These are phyloP conservation scores for Triplophysa yarkandensis DNA, from an alignment of 2,797 vertebrate species.

Conservation along the genomic window DNA sequence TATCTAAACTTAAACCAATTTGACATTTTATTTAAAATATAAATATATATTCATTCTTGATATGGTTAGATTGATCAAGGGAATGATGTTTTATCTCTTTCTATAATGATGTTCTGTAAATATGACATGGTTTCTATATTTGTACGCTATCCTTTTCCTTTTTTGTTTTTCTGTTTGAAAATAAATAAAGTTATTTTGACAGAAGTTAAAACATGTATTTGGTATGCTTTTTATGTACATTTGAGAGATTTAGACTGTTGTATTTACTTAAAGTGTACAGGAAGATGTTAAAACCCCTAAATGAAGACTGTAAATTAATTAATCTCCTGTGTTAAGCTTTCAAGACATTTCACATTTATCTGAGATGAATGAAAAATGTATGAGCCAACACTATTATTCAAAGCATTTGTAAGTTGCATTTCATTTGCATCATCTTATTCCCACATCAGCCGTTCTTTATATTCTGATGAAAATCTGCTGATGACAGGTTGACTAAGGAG, in stretches of 20 bases:
- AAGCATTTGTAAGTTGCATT: constrained; percentile 1
- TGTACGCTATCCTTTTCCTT: not conserved
- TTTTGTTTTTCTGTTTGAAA: constrained; percentile 9
- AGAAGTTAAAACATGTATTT: not conserved
- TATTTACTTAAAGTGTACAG: not conserved
- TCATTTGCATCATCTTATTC: constrained; percentile 27
- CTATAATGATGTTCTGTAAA: not conserved
- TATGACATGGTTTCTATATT: not conserved
- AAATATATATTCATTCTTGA: too few species aligned
- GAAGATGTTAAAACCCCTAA: not conserved
- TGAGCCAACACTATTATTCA: not conserved
- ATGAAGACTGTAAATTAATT: not conserved
- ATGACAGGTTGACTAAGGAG: constrained; percentile 3
- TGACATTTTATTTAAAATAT: too few species aligned
- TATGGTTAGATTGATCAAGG: too few species aligned
- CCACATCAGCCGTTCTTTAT: constrained; percentile 7
- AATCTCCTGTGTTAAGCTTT: not conserved
- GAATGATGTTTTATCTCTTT: not conserved
- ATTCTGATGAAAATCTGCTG: constrained; percentile 21
- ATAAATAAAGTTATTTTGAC: constrained; percentile 10
- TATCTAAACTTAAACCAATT: too few species aligned
- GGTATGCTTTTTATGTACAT: too few species aligned
- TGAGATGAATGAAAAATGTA: not conserved
- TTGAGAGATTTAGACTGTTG: not conserved
- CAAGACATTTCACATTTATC: not conserved